A percentile compares a stretch with the other conserved stretches of the same genome.
These are phyloP conservation scores for Aethes cnicana DNA, from an alignment of 2,888 invertebrate genomes.

Conservation along the genomic window DNA sequence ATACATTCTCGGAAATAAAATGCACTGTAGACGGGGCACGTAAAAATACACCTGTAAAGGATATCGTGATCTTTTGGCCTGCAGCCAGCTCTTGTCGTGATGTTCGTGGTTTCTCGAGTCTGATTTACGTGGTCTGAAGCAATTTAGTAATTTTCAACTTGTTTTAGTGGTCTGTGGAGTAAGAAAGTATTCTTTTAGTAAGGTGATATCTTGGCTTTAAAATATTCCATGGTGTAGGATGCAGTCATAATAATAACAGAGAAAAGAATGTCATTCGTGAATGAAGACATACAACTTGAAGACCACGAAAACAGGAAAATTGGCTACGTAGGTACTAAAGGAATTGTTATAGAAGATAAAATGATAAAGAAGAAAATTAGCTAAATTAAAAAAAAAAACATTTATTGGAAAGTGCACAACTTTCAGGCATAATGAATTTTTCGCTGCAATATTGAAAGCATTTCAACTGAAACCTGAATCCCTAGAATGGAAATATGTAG, in stretches of 20 bases:
- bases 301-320: too few relatives aligned
- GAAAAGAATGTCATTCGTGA: too few relatives aligned
- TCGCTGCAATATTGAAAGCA: not conserved
- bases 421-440: too few relatives aligned
- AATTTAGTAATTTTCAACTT: constrained; percentile 17
- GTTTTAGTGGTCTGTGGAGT: constrained; percentile 2
- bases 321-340: too few relatives aligned
- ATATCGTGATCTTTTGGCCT: constrained; percentile 24
- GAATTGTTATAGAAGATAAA: too few relatives aligned
- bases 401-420: too few relatives aligned
- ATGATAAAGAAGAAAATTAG: too few relatives aligned
- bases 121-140: constrained; percentile 8
- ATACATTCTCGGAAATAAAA: not conserved
- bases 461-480: not conserved
- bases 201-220: not conserved
- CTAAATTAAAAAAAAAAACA: too few relatives aligned
- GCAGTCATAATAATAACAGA: too few relatives aligned
- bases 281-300: too few relatives aligned
- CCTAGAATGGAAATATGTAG: not conserved
- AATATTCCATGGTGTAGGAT: too few relatives aligned
- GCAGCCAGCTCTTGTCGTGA: constrained; percentile 11
- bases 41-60: constrained; percentile 21
- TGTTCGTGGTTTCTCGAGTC: constrained; percentile 8
- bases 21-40: constrained; percentile 2
- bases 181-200: too few relatives aligned